Conservation (phyloP, 2,888 invertebrate species). For the Drosophila meridionalis region DNA sequence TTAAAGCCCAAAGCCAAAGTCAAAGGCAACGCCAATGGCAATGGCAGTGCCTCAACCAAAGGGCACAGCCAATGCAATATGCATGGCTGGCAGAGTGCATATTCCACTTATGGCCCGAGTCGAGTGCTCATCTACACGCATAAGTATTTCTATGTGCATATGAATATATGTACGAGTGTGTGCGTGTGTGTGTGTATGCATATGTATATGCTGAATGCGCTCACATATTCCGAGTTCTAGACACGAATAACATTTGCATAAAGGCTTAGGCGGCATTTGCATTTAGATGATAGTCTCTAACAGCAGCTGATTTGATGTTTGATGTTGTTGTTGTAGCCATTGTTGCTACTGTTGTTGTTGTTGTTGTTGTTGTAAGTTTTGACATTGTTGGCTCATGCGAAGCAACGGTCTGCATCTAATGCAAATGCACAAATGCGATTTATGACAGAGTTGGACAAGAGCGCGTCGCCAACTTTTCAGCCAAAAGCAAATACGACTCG, state of each 20-base stretch:
- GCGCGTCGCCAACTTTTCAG: conserved; percentile 6
- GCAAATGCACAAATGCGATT: conserved; percentile 79
- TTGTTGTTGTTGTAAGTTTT: conserved; percentile 36
- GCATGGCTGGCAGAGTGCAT: conserved; percentile 25
- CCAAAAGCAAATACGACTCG: conserved; percentile 42
- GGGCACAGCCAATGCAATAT: conserved; percentile 47
- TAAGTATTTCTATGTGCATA: neutral
- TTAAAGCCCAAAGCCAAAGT: conserved; percentile 30
- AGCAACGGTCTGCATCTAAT: conserved; percentile 70
- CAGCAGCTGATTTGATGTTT: conserved; percentile 11
- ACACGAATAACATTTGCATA: conserved; percentile 56
- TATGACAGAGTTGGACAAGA: conserved; percentile 53
- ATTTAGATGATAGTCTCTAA: conserved; percentile 40
- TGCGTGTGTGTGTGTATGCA: neutral
- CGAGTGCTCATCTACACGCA: conserved; percentile 3
- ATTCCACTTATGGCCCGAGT: conserved; percentile 1
- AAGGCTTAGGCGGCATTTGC: conserved; percentile 47
- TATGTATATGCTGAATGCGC: conserved; percentile 48
- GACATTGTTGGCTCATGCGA: conserved; percentile 70
- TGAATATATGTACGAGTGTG: neutral
- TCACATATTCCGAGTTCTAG: conserved; percentile 24
- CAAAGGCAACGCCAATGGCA: conserved; percentile 2
- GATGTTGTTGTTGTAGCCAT: neutral
- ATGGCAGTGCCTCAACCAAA: conserved; percentile 9
- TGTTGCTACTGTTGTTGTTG: conserved; percentile 2